Evolutionary conservation across 2,113 vertebrate species (phyloP), one percentile per base, ranked within the genome.

Genomic region (Eubucco bourcierii): DNA sequence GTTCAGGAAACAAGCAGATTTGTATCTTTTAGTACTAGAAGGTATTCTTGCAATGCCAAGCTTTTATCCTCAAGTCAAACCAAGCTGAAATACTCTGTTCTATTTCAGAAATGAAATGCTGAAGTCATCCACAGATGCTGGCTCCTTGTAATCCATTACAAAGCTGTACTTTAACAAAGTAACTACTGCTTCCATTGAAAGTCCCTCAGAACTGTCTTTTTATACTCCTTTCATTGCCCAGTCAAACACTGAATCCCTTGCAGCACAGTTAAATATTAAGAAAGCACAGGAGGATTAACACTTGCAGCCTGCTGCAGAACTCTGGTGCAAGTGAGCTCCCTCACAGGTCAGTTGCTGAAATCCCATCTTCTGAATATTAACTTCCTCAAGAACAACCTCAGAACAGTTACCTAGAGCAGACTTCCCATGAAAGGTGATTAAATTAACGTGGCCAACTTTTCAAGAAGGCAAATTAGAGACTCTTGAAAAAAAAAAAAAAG

Each of bases 301-400:
- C 25, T 61, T 37, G 63, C 18, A 41, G 37, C 37, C 15, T 67
- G 34, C 33, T 85, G 65, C 37, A 67, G 31, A 29, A 33, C 41
- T 17, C 23, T 10, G 28, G 31, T 28, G 13, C 21, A 50, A 66
- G 33, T 34, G 28, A 7, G 3, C 46, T 61, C 23, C 46, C 27
- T 46, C 1, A 0, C 19, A 65, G 47, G 60, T 68, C 47, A 55
- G 13, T 14, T 53, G 39, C 63, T 65, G 31, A 81, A 90, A 68
- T 10, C 0, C 0, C 12, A 31, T 18, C 53, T 84, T 72, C 52
- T 41, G 21, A 84, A 37, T 25, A 34, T 7, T 33, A n/a, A 39
- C 18, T 55, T 67, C 37, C 58, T 65, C 63, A 52, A 52, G 10
- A 52, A 6, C 16, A 28, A 65, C 15, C 23, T 47, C 84, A 61